Evolutionary conservation across 2,113 vertebrate genomes (phyloP).

Genomic region (Junco hyemalis): DNA sequence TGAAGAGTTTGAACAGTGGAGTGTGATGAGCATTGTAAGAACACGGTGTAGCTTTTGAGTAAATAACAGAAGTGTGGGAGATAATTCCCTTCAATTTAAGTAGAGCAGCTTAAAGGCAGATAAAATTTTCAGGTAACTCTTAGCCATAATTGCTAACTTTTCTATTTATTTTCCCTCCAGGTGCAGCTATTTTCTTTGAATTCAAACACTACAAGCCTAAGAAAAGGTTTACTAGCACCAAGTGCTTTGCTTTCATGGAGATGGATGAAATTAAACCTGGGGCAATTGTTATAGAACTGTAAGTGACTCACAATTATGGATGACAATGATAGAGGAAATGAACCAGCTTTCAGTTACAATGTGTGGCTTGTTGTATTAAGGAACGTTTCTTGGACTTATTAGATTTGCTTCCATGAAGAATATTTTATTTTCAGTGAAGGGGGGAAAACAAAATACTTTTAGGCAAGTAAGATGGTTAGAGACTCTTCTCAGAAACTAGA

Average conservation of each 20-base stretch:
- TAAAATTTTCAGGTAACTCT: neutral
- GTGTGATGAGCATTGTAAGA: neutral
- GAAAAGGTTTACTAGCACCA: conserved; percentile 97
- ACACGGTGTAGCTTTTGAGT: neutral
- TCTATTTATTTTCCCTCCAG: conserved; percentile 64
- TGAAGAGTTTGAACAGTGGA: neutral
- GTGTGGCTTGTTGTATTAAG: neutral
- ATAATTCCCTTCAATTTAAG: neutral
- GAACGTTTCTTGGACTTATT: neutral
- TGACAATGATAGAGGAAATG: neutral
- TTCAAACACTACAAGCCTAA: conserved; percentile 99
- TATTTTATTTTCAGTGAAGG: neutral
- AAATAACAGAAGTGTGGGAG: neutral
- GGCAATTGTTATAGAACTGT: conserved; percentile 95
- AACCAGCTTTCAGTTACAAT: neutral
- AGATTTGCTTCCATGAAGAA: neutral
- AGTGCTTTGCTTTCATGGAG: conserved; percentile 99
- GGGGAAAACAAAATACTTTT: neutral
- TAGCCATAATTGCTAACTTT: neutral
- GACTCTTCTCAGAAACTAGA: neutral
- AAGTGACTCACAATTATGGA: conserved; percentile 67
- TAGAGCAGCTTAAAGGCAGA: neutral
- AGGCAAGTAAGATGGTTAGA: neutral
- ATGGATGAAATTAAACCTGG: conserved; percentile 98
- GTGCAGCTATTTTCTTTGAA: conserved; percentile 98